A percentile compares a stretch with the other conserved stretches of the same genome.
phyloP scores from a whole-genome alignment of 2,888 invertebrate species.

The Falcaria lacertinaria region DNA sequence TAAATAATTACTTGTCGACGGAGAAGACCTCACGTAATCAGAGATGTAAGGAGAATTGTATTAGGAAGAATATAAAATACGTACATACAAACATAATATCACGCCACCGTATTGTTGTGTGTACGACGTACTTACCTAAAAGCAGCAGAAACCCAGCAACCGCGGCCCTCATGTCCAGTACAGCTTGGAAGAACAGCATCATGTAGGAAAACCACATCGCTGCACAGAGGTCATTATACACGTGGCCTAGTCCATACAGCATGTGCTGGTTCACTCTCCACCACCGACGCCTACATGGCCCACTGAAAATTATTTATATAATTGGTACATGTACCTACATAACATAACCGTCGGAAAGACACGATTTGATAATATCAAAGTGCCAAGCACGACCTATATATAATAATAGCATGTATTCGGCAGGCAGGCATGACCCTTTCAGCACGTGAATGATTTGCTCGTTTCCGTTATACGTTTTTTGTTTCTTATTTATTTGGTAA shows the following conservation, averaged over 20 bases:
- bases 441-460: too few relatives aligned
- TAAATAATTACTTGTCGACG: not conserved
- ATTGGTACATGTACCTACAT: not conserved
- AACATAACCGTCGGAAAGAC: not conserved
- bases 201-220: slow-evolving; percentile 98
- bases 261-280: slow-evolving; percentile 68
- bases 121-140: slow-evolving; percentile 79
- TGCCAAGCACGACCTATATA: too few relatives aligned
- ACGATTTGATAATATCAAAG: too few relatives aligned
- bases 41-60: too few relatives aligned
- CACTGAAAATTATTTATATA: slow-evolving; percentile 35
- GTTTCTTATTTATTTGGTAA: too few relatives aligned
- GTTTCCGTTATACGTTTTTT: too few relatives aligned
- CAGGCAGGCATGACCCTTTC: too few relatives aligned
- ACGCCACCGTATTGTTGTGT: too few relatives aligned
- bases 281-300: slow-evolving; percentile 49
- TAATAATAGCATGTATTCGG: too few relatives aligned
- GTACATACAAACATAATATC: too few relatives aligned
- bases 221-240: slow-evolving; percentile 96
- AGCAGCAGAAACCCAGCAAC: slow-evolving; percentile 84
- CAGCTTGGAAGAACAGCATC: slow-evolving; percentile 88
- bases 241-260: slow-evolving; percentile 87
- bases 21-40: too few relatives aligned
- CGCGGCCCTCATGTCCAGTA: slow-evolving; percentile 76
- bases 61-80: too few relatives aligned